Evolutionary conservation across 1,140 invertebrate genomes (phyloP), one percentile per base, ranked within the genome.

Genomic region (Dysdera silvatica): DNA sequence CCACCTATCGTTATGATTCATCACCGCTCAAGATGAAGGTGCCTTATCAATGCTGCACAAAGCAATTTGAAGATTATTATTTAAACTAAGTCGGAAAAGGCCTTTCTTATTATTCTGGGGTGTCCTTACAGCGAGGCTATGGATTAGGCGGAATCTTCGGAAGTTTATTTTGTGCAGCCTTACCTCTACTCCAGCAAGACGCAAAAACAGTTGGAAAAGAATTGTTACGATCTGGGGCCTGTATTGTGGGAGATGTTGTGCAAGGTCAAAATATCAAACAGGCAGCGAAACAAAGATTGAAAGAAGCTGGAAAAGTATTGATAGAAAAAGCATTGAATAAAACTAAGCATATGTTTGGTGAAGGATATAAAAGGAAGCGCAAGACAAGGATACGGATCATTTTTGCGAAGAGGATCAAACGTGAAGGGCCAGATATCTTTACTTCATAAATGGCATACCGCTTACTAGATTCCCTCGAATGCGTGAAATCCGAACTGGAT

Each of bases 31-130:
- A n/a, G n/a, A n/a, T n/a, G n/a, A n/a, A n/a, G n/a, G n/a, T 23
- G 24, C 47, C 47, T 49, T 49, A 49, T 24, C 24, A 23, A 7
- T 49, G 23, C 6, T 49, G 47, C 29, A 23, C 47, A 6, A 49
- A 28, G 29, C 24, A 49, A 28, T 49, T 49, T 53, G 51, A 53
- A 53, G 33, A 53, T 37, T 53, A 53, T 53, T 53, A 53, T 10
- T 12, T 4, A 31, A 14, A 18, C 16, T 32, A 10, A 53, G 31
- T 33, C 16, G 51, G 51, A 5, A 37, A 53, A 7, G 51, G 51
- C 7, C 31, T 53, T 5, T 16, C 51, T 32, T 53, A 33, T 20
- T 53, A 53, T 33, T 14, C 14, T 24, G 51, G 29, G 35, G 28
- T 26, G 4, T 7, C 20, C 23, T 32, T 53, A n/a, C 51, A 53